Evolutionary conservation across 2,797 vertebrate genomes (phyloP).

Genomic region (Bovichtus diacanthus): DNA sequence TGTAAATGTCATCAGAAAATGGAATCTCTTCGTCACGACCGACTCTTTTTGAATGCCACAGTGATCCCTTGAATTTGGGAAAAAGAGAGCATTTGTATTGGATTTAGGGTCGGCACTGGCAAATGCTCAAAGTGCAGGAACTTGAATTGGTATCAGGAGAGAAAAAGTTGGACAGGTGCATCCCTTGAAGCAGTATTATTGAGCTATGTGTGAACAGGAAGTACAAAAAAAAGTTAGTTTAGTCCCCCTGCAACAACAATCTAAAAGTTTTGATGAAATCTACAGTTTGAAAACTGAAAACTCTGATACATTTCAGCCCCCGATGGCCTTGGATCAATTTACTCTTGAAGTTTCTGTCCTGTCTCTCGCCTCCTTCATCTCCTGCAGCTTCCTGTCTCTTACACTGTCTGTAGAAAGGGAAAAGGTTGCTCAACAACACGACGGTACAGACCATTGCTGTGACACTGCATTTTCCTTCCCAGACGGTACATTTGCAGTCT

Average conservation of each 20-base stretch:
- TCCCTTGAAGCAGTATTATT: background rate
- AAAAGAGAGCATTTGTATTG: background rate
- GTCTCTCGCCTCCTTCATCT: conserved; percentile 20
- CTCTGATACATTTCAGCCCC: conserved; percentile 16
- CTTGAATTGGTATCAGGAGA: background rate
- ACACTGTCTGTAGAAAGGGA: background rate
- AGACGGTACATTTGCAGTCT: conserved; percentile 23
- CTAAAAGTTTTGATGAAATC: conserved; percentile 32
- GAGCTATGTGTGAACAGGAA: background rate
- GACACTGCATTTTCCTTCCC: conserved; percentile 5
- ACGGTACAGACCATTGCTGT: background rate
- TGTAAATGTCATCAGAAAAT: background rate
- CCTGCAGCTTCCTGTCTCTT: conserved; percentile 10
- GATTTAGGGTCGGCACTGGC: background rate
- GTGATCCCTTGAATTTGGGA: background rate
- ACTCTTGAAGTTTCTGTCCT: conserved; percentile 18
- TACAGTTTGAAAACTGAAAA: background rate
- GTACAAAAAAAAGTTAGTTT: background rate
- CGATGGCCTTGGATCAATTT: conserved; percentile 45
- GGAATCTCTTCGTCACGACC: background rate
- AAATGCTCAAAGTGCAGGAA: no score
- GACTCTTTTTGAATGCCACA: no score
- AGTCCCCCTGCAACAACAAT: background rate
- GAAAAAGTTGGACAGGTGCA: background rate
- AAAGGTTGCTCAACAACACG: background rate